Evolutionary conservation across 2,797 vertebrate genomes (phyloP), one percentile per base, ranked within the genome.

Genomic region (Cuniculus paca): DNA sequence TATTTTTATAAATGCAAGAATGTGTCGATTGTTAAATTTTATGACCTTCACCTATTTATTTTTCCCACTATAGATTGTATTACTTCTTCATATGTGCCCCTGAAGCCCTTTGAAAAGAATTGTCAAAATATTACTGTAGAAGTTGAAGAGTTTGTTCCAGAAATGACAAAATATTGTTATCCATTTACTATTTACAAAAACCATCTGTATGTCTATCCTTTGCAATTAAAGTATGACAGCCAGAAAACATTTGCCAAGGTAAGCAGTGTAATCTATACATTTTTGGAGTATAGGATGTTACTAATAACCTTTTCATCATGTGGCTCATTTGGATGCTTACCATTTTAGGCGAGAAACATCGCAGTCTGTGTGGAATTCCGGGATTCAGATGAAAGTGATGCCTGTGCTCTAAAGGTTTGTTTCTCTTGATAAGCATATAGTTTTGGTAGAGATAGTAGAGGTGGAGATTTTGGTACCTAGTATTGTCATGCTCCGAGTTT

Each of bases 231-330:
- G 97, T 99, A 99, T 0, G 99, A 99, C 98, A 99, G 99, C 98
- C 99, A 99, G 98, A 99, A 99, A 98, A 98, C 99, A 48, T 99
- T 99, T 98, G 99, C 99, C 31, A 99, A 99, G 99, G 99, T 99
- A 98, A 97, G 97, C 36, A 3, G 14, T 50, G 5, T 60, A 34
- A 94, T 75, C 26, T 75, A 5, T 93, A 77, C 54, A 48, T 93
- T 94, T 90, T 75, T n/a, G 89, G 75, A 24, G 12, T 63, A 31
- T 92, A 61, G 77, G 65, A 13, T 80, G 22, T 56, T 85, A 58
- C 74, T 88, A 81, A 54, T 79, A 50, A 61, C 89, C 52, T 68
- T 72, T 54, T 82, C 14, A 28, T 91, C 54, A 34, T 28, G 8
- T 79, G 82, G 84, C 79, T 97, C 93, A 97, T 90, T 95, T 92